Percentiles rank a stretch among this genome's conserved stretches.
Conservation (phyloP, 1,140 invertebrate genomes). For the Drosophila jambulina region DNA sequence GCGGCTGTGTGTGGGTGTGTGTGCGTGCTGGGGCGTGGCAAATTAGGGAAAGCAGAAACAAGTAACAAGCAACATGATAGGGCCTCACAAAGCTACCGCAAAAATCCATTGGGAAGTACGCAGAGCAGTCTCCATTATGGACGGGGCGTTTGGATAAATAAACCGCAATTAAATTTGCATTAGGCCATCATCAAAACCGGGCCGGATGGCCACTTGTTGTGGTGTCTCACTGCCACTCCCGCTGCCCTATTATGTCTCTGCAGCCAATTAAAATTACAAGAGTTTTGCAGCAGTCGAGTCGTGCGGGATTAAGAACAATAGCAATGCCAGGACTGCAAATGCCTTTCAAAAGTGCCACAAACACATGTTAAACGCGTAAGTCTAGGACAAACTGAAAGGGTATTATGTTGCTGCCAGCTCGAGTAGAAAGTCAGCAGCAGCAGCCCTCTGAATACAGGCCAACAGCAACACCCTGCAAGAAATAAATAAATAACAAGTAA, state of each 20-base stretch:
- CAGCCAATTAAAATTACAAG: constrained; percentile 54
- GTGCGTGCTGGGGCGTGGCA: constrained; percentile 61
- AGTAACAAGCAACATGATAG: constrained; percentile 39
- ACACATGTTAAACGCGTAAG: constrained; percentile 27
- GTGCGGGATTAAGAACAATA: constrained; percentile 37
- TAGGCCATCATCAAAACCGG: constrained; percentile 42
- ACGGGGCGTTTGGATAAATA: constrained; percentile 39
- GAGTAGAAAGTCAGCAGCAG: constrained; percentile 33
- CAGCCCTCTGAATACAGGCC: constrained; percentile 28
- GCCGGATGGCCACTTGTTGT: constrained; percentile 32
- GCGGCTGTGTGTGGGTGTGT: constrained; percentile 8
- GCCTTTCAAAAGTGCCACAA: constrained; percentile 41
- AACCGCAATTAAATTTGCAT: constrained; percentile 65
- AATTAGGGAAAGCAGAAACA: constrained; percentile 42
- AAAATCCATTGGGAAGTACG: constrained; percentile 42
- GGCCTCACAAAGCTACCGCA: constrained; percentile 37
- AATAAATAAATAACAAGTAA: constrained; percentile 41
- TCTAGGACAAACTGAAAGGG: constrained; percentile 31
- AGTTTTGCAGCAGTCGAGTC: constrained; percentile 24
- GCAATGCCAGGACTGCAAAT: constrained; percentile 32
- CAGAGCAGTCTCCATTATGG: constrained; percentile 19
- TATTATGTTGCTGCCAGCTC: constrained; percentile 66
- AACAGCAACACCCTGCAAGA: constrained; percentile 27
- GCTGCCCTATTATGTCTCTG: not conserved
- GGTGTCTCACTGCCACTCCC: not conserved